Percentiles rank a stretch among this genome's conserved stretches.
phyloP scores from a whole-genome alignment of 1,140 invertebrate species.

The Micrasema longulum region DNA sequence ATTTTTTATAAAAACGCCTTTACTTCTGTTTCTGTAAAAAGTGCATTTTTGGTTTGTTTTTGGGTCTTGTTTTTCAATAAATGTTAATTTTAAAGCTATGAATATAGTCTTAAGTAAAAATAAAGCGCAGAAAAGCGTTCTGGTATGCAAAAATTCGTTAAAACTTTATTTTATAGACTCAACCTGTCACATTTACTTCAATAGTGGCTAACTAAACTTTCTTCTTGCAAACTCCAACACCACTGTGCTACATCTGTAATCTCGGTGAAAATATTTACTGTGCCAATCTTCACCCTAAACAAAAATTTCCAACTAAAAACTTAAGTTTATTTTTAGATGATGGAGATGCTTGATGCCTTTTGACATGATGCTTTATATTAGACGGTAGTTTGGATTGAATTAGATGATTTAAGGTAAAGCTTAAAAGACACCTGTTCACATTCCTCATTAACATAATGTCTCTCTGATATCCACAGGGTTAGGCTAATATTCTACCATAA shows the following conservation, averaged over 20 bases:
- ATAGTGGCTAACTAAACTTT: constrained; percentile 15
- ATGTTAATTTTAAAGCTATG: constrained; percentile 3
- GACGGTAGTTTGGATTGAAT: neutral
- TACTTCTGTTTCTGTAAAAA: no score
- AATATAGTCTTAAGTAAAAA: neutral
- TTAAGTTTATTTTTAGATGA: no score
- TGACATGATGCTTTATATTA: neutral
- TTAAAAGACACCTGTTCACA: constrained; percentile 51
- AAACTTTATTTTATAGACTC: constrained; percentile 20
- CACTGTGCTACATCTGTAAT: no score
- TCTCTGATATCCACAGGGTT: constrained; percentile 39
- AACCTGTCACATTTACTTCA: constrained; percentile 13
- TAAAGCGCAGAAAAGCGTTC: neutral
- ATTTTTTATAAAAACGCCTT: no score
- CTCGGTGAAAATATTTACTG: no score
- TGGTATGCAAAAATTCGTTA: constrained; percentile 26
- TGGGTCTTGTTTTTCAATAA: constrained; percentile 10
- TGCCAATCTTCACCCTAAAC: no score
- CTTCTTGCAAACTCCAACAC: neutral
- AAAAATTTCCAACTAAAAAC: no score
- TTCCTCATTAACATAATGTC: constrained; percentile 53
- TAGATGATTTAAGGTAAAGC: neutral
- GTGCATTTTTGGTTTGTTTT: no score
- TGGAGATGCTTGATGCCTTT: neutral
- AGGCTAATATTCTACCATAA: no score